phyloP scores from a whole-genome alignment of 2,113 vertebrate genomes.

The Oophaga pumilio region DNA sequence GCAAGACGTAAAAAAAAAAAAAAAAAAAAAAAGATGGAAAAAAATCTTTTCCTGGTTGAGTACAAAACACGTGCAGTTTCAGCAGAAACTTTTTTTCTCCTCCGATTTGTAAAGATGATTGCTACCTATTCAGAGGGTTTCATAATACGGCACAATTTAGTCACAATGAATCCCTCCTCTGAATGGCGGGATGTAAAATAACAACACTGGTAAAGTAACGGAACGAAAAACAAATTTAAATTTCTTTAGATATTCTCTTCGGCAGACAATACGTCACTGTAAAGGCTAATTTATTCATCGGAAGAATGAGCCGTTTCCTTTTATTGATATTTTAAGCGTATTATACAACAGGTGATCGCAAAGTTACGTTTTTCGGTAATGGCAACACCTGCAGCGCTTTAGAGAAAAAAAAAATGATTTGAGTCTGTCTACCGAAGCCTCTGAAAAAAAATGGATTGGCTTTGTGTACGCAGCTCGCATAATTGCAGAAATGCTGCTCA shows the following conservation, averaged over 20 bases:
- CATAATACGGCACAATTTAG: conserved; percentile 52
- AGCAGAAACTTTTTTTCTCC: conserved; percentile 27
- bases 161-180: conserved; percentile 41
- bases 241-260: conserved; percentile 35
- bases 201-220: conserved; percentile 19
- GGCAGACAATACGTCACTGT: conserved; percentile 12
- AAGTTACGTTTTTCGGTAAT: conserved; percentile 47
- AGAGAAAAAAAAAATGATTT: conserved; percentile 46
- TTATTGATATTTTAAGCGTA: conserved; percentile 46
- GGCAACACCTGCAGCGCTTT: conserved; percentile 48
- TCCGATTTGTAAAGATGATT: conserved; percentile 44
- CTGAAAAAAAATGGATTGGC: conserved; percentile 4
- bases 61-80: conserved; percentile 39
- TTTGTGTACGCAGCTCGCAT: conserved; percentile 41
- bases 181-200: conserved; percentile 42
- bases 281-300: conserved; percentile 18
- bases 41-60: conserved; percentile 6
- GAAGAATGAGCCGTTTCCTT: conserved; percentile 19
- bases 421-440: conserved; percentile 33
- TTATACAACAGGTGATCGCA: conserved; percentile 54
- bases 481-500: conserved; percentile 49
- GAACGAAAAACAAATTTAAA: conserved; percentile 38
- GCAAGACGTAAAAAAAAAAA: not conserved
- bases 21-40: not conserved
- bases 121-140: conserved; percentile 54